Evolutionary conservation across 1,140 invertebrate species (phyloP), one percentile per base, ranked within the genome.

Genomic region (Papilio machaon): DNA sequence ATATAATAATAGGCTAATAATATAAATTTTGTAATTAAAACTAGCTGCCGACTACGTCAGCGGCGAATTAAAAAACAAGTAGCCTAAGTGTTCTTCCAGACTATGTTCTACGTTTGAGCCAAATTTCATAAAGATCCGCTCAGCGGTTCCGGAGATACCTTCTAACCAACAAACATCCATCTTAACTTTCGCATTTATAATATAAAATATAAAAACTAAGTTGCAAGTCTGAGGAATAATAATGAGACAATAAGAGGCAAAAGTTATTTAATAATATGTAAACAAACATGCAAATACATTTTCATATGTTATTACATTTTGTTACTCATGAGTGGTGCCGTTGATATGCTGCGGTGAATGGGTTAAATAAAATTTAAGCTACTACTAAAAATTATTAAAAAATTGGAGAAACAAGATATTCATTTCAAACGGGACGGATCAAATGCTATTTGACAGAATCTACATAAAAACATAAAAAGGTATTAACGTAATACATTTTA

Each of bases 211-310:
- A 67, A 67, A 7, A 30, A 9, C 30, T 35, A 30, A 35, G 2
- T 11, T 7, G 19, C 19, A 67, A 67, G 8, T 30, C 7, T 13
- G 10, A 74, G 46, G 43, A 47, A 47, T 23, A 74, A 74, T 47
- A 46, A 74, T 30, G 35, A 35, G 13, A 38, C 58, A 60, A 70
- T 70, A 70, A 70, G 64, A 70, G 64, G 64, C 64, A 70, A 38
- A 70, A 35, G 64, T 38, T 70, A 54, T 67, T 92, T 93, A 92
- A 93, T 86, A 91, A 89, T 83, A 83, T 89, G 87, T 92, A 91
- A 91, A 91, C 87, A 91, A 91, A 90, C 90, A 93, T 93, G 92
- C 91, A 92, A 90, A 84, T 93, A 92, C 91, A 92, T 92, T 92
- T 91, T 90, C 83, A 79, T 87, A 92, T 92, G 89, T 87, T 90